Percentiles rank a stretch among this genome's conserved stretches.
Evolutionary conservation across 1,140 invertebrate species (phyloP).

Genomic region (Aphelinus certus): DNA sequence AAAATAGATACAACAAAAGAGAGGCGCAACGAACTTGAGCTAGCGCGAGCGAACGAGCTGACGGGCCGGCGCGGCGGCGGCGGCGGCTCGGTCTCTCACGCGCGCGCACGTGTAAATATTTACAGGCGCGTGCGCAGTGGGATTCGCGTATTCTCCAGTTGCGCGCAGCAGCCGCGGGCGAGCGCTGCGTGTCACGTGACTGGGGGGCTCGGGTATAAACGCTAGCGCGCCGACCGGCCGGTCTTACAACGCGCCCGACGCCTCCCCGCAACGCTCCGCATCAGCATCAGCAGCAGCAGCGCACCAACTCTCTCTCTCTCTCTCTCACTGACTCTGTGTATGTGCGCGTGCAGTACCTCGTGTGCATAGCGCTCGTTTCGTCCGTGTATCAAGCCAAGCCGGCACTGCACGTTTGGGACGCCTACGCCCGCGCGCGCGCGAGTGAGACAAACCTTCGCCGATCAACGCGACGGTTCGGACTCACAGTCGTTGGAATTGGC

Average conservation of each 20-base stretch:
- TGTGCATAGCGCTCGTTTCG: background rate
- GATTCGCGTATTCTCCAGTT: too few relatives aligned
- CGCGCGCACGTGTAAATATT: constrained; percentile 61
- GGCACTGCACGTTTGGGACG: too few relatives aligned
- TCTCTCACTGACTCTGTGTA: too few relatives aligned
- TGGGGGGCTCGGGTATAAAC: constrained; percentile 56
- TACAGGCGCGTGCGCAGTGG: constrained; percentile 56
- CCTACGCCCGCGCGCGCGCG: too few relatives aligned
- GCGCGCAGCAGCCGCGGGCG: background rate
- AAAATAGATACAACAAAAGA: too few relatives aligned
- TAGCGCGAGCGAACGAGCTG: too few relatives aligned
- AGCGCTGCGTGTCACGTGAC: constrained; percentile 56
- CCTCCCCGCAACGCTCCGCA: background rate
- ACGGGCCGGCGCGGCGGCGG: too few relatives aligned
- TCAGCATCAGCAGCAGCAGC: background rate
- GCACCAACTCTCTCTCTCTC: too few relatives aligned
- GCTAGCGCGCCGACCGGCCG: constrained; percentile 56
- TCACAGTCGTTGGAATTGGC: too few relatives aligned
- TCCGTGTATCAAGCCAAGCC: background rate
- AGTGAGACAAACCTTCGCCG: background rate
- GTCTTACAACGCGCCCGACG: constrained; percentile 53
- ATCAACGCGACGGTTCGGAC: background rate
- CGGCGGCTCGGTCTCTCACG: background rate
- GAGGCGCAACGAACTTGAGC: too few relatives aligned
- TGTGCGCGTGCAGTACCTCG: too few relatives aligned